Evolutionary conservation across 2,113 vertebrate genomes (phyloP), one percentile per base, ranked within the genome.

Genomic region (Rhombomys opimus): DNA sequence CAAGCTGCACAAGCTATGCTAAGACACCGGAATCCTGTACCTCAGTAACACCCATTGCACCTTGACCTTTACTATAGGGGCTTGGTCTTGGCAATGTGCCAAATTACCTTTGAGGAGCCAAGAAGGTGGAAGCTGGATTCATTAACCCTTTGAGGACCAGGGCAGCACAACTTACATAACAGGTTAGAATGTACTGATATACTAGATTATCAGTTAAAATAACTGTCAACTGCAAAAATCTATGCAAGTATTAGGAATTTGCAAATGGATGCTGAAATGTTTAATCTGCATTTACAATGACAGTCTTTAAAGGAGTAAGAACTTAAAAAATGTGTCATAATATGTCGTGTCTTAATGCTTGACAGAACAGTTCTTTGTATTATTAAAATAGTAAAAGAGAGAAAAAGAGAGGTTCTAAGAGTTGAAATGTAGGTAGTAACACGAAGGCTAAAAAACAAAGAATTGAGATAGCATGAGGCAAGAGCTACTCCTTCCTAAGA

Each of bases 1-100:
- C 93, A 97, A 97, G 97, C 95, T 97, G 97, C 96, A 97, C 96
- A 98, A 98, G 96, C 97, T 93, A 97, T 96, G 89, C 98, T 97
- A 59, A 98, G 91, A 97, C 93, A 97, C 95, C 97, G 92, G 90
- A 98, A 97, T 98, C 98, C 97, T 98, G 97, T 91, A 95, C 97
- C 93, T 97, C 95, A 11, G 93, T 96, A 97, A 95, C 95, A 98
- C 97, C 97, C 96, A 98, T 98, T 98, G 99, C 98, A 99, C 98
- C 98, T 98, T 98, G 57, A 97, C 98, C 98, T 98, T 98, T 99
- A 98, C 98, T 98, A 98, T 97, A 65, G 78, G 97, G 98, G 98
- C 90, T 92, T 91, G 98, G 98, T 86, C 97, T 97, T 84, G 70
- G 97, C 97, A 97, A 92, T 93, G 92, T 97, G 98, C 98, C 98